These are phyloP conservation scores for Lingula anatina DNA, from an alignment of 2,888 invertebrate genomes.

Conservation along the genomic window DNA sequence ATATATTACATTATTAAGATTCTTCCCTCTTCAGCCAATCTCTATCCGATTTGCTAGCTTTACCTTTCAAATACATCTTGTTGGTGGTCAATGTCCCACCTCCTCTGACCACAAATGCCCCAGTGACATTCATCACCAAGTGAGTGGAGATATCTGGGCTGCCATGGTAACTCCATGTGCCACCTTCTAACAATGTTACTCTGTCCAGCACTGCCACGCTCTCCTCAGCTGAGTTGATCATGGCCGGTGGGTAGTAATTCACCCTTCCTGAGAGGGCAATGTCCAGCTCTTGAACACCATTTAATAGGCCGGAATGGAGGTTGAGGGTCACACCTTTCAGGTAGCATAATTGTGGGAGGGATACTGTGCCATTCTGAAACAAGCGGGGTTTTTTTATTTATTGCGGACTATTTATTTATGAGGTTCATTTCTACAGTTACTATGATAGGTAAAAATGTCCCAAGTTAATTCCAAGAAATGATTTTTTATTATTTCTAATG, in stretches of 20 bases:
- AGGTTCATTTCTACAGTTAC: too few relatives aligned
- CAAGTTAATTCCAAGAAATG: too few relatives aligned
- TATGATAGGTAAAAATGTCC: too few relatives aligned
- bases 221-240: conserved; percentile 10
- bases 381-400: too few relatives aligned
- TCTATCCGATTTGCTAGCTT: neutral
- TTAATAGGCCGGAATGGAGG: conserved; percentile 25
- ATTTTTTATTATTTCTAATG: too few relatives aligned
- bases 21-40: too few relatives aligned
- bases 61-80: conserved; percentile 19
- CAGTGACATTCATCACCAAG: conserved; percentile 17
- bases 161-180: conserved; percentile 22
- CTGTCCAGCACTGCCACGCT: conserved; percentile 19
- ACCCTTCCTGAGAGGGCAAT: conserved; percentile 26
- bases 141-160: conserved; percentile 13
- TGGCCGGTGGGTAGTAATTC: conserved; percentile 20
- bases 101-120: conserved; percentile 20
- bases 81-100: conserved; percentile 24
- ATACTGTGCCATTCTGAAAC: conserved; percentile 23
- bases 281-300: conserved; percentile 25
- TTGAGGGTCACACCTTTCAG: conserved; percentile 17
- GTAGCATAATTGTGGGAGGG: conserved; percentile 26
- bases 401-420: too few relatives aligned
- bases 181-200: conserved; percentile 25
- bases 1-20: too few relatives aligned